phyloP scores from a whole-genome alignment of 2,797 vertebrate genomes.

The Bradypodion ventrale region DNA sequence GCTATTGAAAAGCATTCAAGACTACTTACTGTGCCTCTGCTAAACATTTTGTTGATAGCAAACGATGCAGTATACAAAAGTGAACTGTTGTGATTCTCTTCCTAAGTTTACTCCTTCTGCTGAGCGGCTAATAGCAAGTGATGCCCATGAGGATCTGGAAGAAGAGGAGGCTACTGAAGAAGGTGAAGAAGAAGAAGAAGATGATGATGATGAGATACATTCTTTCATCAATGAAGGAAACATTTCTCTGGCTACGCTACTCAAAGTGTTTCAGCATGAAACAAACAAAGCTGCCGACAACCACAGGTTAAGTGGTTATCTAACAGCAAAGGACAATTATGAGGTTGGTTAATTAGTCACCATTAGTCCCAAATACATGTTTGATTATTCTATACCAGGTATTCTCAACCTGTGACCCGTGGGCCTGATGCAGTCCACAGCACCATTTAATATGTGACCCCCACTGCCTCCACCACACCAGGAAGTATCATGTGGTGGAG shows the following conservation, averaged over 20 bases:
- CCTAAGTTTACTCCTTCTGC: conserved; percentile 49
- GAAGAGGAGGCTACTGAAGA: conserved; percentile 36
- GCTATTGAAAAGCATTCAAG: neutral
- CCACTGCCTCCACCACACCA: too few species aligned
- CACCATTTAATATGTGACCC: too few species aligned
- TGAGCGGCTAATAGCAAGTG: neutral
- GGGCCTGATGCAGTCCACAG: too few species aligned
- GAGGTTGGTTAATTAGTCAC: conserved; percentile 76
- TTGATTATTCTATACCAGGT: neutral
- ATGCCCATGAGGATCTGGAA: conserved; percentile 35
- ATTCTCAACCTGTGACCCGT: too few species aligned
- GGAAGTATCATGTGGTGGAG: too few species aligned
- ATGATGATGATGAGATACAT: conserved; percentile 46
- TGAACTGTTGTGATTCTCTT: conserved; percentile 8
- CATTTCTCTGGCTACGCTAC: conserved; percentile 81
- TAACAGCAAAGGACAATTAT: conserved; percentile 67
- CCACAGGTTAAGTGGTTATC: conserved; percentile 59
- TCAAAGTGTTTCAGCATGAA: conserved; percentile 78
- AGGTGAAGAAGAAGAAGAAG: conserved; percentile 21
- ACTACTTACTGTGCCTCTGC: neutral
- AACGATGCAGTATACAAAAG: neutral
- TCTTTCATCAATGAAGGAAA: conserved; percentile 58
- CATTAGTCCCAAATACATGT: neutral
- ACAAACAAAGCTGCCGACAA: conserved; percentile 58
- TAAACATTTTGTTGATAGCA: neutral